phyloP scores from a whole-genome alignment of 2,888 invertebrate genomes.

The Polydrusus tereticollis region DNA sequence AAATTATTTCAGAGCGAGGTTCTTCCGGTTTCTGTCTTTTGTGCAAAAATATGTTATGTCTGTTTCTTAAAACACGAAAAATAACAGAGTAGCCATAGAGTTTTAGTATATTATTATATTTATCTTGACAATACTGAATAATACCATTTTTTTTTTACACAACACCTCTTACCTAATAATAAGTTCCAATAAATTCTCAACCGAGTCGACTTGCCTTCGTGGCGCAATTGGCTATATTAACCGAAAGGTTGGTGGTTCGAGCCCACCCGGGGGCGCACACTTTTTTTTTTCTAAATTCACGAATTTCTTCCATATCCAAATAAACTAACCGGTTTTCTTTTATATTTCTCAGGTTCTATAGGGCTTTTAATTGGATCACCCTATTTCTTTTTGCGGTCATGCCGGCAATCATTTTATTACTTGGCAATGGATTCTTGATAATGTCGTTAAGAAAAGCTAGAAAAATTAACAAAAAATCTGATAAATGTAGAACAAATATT shows the following conservation, averaged over 20 bases:
- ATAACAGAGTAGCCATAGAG: too few relatives aligned
- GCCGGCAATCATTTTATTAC: constrained; percentile 56
- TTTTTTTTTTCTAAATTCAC: constrained; percentile 67
- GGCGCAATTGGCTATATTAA: constrained; percentile 98
- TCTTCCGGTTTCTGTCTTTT: too few relatives aligned
- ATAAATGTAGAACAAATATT: constrained; percentile 36
- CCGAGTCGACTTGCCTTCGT: constrained; percentile 80
- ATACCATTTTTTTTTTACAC: too few relatives aligned
- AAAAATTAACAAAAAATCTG: constrained; percentile 50
- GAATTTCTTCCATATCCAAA: neutral
- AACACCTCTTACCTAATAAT: too few relatives aligned
- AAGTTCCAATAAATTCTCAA: too few relatives aligned
- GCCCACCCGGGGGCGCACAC: constrained; percentile 90
- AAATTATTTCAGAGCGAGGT: too few relatives aligned
- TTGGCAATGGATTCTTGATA: constrained; percentile 60
- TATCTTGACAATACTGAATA: too few relatives aligned
- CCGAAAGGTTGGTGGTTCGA: constrained; percentile 99
- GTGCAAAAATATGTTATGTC: too few relatives aligned
- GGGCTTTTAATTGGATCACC: constrained; percentile 58
- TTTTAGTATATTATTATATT: too few relatives aligned
- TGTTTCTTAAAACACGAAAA: too few relatives aligned
- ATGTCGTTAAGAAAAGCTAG: constrained; percentile 54
- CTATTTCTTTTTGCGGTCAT: constrained; percentile 56
- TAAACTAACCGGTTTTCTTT: neutral
- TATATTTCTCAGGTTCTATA: constrained; percentile 56